Evolutionary conservation across 2,113 vertebrate species (phyloP), one percentile per base, ranked within the genome.

Genomic region (Opisthocomus hoazin): DNA sequence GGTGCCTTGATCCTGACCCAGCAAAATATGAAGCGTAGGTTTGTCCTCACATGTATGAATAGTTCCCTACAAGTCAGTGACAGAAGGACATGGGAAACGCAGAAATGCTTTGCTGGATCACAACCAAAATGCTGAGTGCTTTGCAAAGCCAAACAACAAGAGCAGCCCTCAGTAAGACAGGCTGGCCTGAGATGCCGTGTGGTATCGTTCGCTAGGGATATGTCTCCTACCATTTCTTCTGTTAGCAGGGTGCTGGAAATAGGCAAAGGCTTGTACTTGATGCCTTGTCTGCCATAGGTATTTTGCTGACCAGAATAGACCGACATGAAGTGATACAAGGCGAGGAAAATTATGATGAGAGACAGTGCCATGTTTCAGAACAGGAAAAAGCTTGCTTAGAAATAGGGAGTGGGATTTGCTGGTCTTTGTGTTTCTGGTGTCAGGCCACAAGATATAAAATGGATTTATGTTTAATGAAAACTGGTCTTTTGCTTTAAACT

Each of bases 81-180:
- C 91, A 64, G 84, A 88, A 89, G 75, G 83, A 82, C 83, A 92
- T 66, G 80, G 86, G 93, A 89, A 94, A 86, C 56, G 76, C 41
- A 93, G 68, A 93, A 95, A 78, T 75, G 68, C 60, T 74, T 68
- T 89, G 60, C 84, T 95, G 92, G 90, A 93, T 77, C 0, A 0
- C 1, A 22, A 11, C 96, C 89, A 97, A 95, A 95, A 86, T 69
- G 64, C 87, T 87, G 87, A 93, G 48, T 56, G 65, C 65, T 94
- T 94, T 96, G 89, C 93, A 87, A 94, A 95, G 61, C 61, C 77
- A 53, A 75, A 78, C 69, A 84, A 77, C 73, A 84, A 78, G 80
- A 84, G 70, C 89, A 87, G 53, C 77, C 80, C 77, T 96, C 70
- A 79, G 48, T 76, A n/a, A 91, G 34, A 61, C 87, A 87, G 73